These are phyloP conservation scores for Leptobrachium ailaonicum DNA, from an alignment of 2,113 vertebrate genomes.

Conservation along the genomic window DNA sequence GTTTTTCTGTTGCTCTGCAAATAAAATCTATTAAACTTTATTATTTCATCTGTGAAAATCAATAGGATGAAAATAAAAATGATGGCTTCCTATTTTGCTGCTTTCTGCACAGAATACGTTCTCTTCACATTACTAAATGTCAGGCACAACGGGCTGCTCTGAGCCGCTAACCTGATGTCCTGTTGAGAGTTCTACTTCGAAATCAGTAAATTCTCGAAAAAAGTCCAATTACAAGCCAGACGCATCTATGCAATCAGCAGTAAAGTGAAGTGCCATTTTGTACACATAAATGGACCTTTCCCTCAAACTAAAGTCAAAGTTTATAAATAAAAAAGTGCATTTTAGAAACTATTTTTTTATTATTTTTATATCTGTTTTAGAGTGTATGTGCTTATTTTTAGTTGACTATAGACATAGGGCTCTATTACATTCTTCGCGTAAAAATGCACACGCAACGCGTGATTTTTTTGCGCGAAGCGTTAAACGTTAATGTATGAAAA, in stretches of 20 bases:
- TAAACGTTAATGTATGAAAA: too few relatives aligned
- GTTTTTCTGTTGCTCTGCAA: too few relatives aligned
- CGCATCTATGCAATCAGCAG: neutral
- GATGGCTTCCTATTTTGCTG: neutral
- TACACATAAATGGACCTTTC: neutral
- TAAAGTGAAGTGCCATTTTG: neutral
- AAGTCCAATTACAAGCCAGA: neutral
- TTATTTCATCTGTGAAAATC: neutral
- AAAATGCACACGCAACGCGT: too few relatives aligned
- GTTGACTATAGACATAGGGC: too few relatives aligned
- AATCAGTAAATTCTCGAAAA: neutral
- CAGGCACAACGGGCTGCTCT: neutral
- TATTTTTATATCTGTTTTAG: too few relatives aligned
- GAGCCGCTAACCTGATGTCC: neutral
- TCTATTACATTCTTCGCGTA: too few relatives aligned
- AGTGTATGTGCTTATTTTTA: too few relatives aligned
- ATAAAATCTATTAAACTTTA: too few relatives aligned
- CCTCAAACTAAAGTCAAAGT: too few relatives aligned
- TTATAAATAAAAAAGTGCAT: too few relatives aligned
- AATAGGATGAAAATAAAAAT: neutral
- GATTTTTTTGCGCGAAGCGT: too few relatives aligned
- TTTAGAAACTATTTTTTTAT: too few relatives aligned
- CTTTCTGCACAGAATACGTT: neutral
- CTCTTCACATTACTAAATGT: neutral
- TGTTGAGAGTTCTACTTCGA: neutral